phyloP scores from a whole-genome alignment of 2,888 invertebrate genomes.

The Dolomedes plantarius region DNA sequence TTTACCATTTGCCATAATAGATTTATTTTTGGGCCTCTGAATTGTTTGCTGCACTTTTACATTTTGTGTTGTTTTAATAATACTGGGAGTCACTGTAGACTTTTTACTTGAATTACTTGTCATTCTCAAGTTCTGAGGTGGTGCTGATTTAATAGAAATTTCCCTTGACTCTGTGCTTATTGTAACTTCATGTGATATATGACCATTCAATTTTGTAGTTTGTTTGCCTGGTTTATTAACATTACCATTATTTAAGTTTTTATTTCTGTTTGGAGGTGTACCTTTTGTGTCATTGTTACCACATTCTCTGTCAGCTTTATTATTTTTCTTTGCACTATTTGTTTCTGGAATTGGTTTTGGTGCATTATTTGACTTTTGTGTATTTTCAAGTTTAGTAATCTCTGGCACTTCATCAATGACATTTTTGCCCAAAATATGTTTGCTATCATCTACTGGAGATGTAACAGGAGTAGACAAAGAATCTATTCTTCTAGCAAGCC shows the following conservation, averaged over 20 bases:
- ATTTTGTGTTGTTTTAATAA: slow-evolving; percentile 62
- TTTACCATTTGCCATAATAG: neutral
- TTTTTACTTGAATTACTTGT: slow-evolving; percentile 28
- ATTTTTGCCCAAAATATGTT: neutral
- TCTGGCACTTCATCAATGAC: neutral
- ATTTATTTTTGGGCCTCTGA: slow-evolving; percentile 15
- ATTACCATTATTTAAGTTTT: neutral
- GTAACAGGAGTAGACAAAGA: slow-evolving; percentile 47
- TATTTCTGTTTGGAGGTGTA: neutral
- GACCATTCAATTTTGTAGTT: slow-evolving; percentile 25
- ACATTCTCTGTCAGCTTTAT: neutral
- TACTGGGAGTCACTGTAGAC: slow-evolving; percentile 42
- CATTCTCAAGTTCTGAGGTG: slow-evolving; percentile 29
- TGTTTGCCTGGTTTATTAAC: neutral
- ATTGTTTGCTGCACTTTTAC: slow-evolving; percentile 60
- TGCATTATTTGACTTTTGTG: neutral
- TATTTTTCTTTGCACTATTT: neutral
- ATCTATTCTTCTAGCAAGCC: slow-evolving; percentile 51
- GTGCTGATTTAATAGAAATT: slow-evolving; percentile 19
- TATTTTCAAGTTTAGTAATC: neutral
- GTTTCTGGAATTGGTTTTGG: neutral
- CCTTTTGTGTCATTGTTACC: neutral
- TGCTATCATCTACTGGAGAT: slow-evolving; percentile 28
- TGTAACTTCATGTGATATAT: slow-evolving; percentile 54
- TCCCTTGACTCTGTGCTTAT: slow-evolving; percentile 57